Conservation (phyloP, 2,797 vertebrate species). For the Trachurus trachurus region DNA sequence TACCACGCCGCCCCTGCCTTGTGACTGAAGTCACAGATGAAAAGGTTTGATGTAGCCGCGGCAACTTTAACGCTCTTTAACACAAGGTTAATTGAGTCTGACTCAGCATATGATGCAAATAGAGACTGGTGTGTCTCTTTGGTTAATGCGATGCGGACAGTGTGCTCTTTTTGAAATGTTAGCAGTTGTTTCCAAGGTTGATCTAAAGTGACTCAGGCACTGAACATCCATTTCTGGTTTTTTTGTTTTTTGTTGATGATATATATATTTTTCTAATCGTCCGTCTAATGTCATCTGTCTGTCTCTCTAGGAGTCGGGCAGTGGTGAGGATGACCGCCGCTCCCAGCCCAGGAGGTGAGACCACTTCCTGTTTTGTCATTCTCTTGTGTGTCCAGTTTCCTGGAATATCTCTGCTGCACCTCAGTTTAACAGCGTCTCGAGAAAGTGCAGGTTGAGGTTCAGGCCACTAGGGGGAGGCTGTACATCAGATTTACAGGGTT, state of each 20-base stretch:
- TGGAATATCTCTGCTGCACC: slow-evolving; percentile 7
- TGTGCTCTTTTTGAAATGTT: slow-evolving; percentile 32
- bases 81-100: slow-evolving; percentile 57
- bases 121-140: slow-evolving; percentile 22
- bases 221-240: not conserved
- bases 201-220: slow-evolving; percentile 10
- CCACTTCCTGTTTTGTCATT: slow-evolving; percentile 40
- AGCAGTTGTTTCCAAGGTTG: slow-evolving; percentile 1
- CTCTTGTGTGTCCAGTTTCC: slow-evolving; percentile 27
- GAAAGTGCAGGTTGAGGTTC: slow-evolving; percentile 31
- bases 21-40: slow-evolving; percentile 53
- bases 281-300: slow-evolving; percentile 1
- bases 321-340: slow-evolving; percentile 94
- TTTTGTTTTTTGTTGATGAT: not conserved
- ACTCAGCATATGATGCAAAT: slow-evolving; percentile 32
- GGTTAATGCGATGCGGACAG: slow-evolving; percentile 11
- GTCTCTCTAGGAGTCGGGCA: slow-evolving; percentile 91
- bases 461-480: slow-evolving; percentile 78
- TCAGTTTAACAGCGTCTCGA: not conserved
- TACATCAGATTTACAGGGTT: slow-evolving; percentile 40
- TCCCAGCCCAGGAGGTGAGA: slow-evolving; percentile 95
- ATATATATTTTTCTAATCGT: not conserved
- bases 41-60: slow-evolving; percentile 28
- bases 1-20: slow-evolving; percentile 7
- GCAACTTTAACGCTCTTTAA: slow-evolving; percentile 26